phyloP scores from a whole-genome alignment of 1,140 invertebrate species.

The Brachionus rubens region DNA sequence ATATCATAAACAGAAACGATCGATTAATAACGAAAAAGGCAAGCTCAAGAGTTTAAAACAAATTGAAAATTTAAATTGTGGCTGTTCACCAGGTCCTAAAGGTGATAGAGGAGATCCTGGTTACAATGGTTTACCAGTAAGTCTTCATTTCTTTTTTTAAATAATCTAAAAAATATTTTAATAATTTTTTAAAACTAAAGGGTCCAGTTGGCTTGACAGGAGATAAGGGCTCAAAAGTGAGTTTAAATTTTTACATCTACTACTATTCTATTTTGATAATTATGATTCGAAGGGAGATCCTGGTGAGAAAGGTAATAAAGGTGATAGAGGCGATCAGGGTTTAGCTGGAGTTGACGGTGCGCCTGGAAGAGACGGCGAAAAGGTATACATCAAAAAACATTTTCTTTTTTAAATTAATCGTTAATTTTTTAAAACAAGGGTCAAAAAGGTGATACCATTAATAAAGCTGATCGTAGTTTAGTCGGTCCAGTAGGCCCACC shows the following conservation, averaged over 20 bases:
- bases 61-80: background rate
- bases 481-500: background rate
- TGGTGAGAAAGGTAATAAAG: background rate
- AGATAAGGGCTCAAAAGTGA: constrained; percentile 13
- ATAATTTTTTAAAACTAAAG: background rate
- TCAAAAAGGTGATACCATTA: background rate
- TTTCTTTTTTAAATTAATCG: background rate
- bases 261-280: too few species aligned
- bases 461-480: background rate
- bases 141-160: too few species aligned
- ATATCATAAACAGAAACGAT: background rate
- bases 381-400: background rate
- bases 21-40: background rate
- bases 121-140: constrained; percentile 1
- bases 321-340: background rate
- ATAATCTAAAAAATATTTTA: background rate
- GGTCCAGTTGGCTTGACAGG: constrained; percentile 35
- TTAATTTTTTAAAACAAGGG: background rate
- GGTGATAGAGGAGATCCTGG: constrained; percentile 21
- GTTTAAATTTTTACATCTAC: background rate
- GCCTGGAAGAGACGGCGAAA: background rate
- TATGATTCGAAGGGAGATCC: background rate
- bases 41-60: background rate
- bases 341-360: background rate
- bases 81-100: background rate